These are phyloP conservation scores for Phoebastria nigripes DNA, from an alignment of 2,797 vertebrate species.

Conservation along the genomic window DNA sequence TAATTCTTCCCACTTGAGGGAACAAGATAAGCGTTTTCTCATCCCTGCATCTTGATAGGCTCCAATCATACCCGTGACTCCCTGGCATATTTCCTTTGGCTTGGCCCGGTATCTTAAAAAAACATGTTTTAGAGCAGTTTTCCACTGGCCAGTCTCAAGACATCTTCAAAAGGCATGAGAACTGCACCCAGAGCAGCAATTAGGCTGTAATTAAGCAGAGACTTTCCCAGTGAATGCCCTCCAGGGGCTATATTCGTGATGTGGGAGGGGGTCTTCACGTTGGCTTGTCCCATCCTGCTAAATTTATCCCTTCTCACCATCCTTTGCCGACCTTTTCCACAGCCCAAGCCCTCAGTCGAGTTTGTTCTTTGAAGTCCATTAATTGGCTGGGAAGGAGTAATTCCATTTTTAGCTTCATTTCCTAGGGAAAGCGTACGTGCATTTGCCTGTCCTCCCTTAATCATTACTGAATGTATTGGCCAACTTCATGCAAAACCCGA, in stretches of 20 bases:
- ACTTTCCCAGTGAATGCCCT: neutral
- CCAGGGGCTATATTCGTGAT: accelerated
- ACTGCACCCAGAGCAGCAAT: neutral
- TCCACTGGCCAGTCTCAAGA: neutral
- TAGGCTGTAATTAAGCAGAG: constrained; percentile 3
- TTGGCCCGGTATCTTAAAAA: neutral
- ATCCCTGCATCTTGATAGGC: neutral
- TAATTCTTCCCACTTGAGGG: neutral
- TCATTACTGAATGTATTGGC: too few species aligned
- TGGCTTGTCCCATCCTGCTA: neutral
- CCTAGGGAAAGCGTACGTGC: accelerated
- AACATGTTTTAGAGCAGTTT: neutral
- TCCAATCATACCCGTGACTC: neutral
- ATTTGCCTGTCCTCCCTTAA: neutral
- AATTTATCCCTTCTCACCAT: neutral
- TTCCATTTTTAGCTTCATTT: neutral
- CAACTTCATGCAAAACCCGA: neutral
- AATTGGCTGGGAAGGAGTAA: neutral
- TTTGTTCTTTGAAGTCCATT: neutral
- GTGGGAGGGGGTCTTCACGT: neutral
- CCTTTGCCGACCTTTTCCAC: neutral
- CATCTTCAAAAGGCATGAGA: neutral
- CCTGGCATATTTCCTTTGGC: neutral
- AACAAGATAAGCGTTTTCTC: neutral
- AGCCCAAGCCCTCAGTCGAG: accelerated